Evolutionary conservation across 2,888 invertebrate species (phyloP).

Genomic region (Yponomeuta plumbellus): DNA sequence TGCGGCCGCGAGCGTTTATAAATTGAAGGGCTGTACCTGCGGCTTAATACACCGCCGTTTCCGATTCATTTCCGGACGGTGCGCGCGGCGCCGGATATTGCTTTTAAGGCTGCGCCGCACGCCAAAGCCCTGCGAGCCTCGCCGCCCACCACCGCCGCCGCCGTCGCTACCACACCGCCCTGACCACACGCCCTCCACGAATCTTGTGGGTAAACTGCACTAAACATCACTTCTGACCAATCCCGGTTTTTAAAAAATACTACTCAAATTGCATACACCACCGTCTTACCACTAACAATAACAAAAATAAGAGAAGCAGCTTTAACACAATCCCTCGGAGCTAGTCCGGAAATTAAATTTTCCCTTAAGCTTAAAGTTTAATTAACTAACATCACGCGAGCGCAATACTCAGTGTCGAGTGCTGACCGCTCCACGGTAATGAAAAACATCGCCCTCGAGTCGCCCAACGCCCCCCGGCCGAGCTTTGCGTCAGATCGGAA

Average conservation of each 20-base stretch:
- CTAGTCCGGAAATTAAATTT: constrained; percentile 65
- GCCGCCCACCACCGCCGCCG: neutral
- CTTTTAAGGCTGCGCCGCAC: constrained; percentile 75
- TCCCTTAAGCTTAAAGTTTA: constrained; percentile 65
- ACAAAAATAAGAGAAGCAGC: constrained; percentile 42
- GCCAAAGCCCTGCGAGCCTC: constrained; percentile 33
- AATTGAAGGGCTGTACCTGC: constrained; percentile 77
- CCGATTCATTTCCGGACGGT: constrained; percentile 77
- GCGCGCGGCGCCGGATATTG: constrained; percentile 77
- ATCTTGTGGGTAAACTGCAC: neutral
- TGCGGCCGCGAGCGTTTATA: constrained; percentile 68
- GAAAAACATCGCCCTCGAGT: constrained; percentile 16
- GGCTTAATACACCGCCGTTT: constrained; percentile 77
- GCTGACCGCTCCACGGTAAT: constrained; percentile 15
- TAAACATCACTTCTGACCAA: no score
- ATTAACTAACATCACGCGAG: constrained; percentile 64
- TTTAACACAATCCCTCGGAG: constrained; percentile 41
- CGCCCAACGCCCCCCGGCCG: constrained; percentile 21
- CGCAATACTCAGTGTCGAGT: constrained; percentile 27
- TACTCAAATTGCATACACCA: no score
- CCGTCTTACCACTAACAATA: neutral
- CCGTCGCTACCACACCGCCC: neutral
- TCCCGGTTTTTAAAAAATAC: no score
- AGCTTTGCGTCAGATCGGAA: constrained; percentile 30
- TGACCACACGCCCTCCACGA: neutral